phyloP scores from a whole-genome alignment of 2,113 vertebrate genomes.

The Melanerpes formicivorus region DNA sequence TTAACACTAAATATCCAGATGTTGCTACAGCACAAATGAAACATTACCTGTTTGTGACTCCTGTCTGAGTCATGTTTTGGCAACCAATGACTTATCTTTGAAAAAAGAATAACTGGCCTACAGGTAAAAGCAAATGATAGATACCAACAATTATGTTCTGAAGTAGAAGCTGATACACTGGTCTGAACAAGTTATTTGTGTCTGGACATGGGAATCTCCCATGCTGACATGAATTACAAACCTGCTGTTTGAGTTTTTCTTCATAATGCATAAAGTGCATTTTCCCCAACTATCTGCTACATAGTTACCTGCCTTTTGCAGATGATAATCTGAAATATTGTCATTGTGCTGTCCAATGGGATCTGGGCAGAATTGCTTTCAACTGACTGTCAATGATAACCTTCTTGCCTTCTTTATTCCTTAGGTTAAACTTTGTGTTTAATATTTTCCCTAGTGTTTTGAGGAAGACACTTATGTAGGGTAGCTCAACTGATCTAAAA shows the following conservation, averaged over 20 bases:
- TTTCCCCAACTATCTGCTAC: neutral
- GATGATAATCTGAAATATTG: neutral
- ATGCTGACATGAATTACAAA: neutral
- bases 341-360: neutral
- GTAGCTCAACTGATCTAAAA: neutral
- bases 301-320: neutral
- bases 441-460: neutral
- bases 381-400: neutral
- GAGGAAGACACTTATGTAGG: neutral
- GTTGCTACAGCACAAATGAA: neutral
- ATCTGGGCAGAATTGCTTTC: neutral
- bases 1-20: neutral
- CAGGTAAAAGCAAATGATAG: neutral
- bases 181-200: neutral
- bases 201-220: neutral
- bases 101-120: neutral
- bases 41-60: neutral
- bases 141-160: neutral
- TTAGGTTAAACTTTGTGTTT: neutral
- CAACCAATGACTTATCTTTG: neutral
- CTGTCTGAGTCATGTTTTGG: neutral
- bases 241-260: neutral
- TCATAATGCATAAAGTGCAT: neutral
- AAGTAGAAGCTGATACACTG: neutral
- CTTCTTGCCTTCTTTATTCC: neutral